These are phyloP conservation scores for Hoplodrina ambigua DNA, from an alignment of 2,888 invertebrate genomes.

Conservation along the genomic window DNA sequence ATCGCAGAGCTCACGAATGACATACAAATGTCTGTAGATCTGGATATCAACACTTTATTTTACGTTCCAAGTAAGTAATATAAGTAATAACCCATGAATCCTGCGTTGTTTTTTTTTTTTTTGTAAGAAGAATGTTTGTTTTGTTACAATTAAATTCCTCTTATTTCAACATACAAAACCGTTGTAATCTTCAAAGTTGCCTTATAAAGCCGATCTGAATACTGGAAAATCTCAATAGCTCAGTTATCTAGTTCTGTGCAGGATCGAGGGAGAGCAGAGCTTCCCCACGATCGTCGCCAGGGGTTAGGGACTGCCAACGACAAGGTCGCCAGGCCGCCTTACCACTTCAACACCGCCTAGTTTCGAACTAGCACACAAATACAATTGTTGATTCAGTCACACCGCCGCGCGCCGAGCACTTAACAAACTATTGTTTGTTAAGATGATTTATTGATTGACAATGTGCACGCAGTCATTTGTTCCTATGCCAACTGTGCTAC, in stretches of 20 bases:
- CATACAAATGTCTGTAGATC: not conserved
- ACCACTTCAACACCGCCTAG: conserved; percentile 23
- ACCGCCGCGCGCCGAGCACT: conserved; percentile 6
- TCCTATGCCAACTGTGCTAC: not conserved
- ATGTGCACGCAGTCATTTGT: not conserved
- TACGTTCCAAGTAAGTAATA: not conserved
- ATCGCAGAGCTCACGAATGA: not conserved
- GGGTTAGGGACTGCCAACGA: conserved; percentile 48
- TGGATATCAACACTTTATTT: conserved; percentile 11
- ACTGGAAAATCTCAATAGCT: too few relatives aligned
- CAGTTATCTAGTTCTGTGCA: not conserved
- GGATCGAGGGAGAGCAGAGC: not conserved
- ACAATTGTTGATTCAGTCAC: conserved; percentile 17
- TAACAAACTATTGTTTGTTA: not conserved
- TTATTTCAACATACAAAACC: not conserved
- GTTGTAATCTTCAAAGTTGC: not conserved
- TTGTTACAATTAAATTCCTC: not conserved
- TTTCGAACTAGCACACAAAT: conserved; percentile 23
- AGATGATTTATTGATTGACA: conserved; percentile 5
- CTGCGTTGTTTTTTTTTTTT: not conserved
- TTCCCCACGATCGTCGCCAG: not conserved
- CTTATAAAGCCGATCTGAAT: not conserved
- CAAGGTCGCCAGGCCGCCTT: conserved; percentile 46
- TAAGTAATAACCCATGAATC: not conserved
- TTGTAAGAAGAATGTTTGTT: too few relatives aligned